Conservation (phyloP, 2,888 invertebrate genomes). For the Empis livida region DNA sequence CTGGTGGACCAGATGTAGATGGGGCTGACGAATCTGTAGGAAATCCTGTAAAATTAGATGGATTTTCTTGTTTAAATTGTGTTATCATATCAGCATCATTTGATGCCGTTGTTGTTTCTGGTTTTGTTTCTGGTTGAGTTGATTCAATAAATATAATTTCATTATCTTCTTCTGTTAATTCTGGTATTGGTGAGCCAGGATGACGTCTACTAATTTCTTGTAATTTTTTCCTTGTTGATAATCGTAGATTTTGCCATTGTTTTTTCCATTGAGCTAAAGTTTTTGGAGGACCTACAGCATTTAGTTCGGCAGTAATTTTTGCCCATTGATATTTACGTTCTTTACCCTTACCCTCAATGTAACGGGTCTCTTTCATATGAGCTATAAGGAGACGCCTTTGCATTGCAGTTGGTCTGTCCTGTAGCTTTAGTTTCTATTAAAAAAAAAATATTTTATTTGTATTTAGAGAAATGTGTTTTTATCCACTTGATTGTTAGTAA, state of each 20-base stretch:
- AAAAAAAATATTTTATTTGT: no score
- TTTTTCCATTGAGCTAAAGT: conserved; percentile 34
- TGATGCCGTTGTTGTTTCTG: conserved; percentile 21
- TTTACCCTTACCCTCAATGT: conserved; percentile 1
- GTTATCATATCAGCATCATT: background rate
- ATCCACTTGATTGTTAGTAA: no score
- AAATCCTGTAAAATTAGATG: background rate
- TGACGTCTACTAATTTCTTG: conserved; percentile 32
- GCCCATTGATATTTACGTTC: conserved; percentile 20
- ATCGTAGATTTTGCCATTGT: conserved; percentile 34
- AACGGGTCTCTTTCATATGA: background rate
- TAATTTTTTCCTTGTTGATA: conserved; percentile 30
- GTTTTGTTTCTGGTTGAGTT: conserved; percentile 10
- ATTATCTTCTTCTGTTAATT: conserved; percentile 31
- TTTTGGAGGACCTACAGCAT: conserved; percentile 28
- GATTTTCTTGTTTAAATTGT: background rate
- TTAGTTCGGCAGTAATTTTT: conserved; percentile 31
- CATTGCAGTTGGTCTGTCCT: background rate
- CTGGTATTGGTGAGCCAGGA: conserved; percentile 32
- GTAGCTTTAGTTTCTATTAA: background rate
- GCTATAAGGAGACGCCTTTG: background rate
- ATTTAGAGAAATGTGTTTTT: no score
- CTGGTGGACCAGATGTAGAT: no score
- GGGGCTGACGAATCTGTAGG: background rate
- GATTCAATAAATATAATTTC: conserved; percentile 29